These are phyloP conservation scores for Trochalopteron elliotii DNA, from an alignment of 2,113 vertebrate genomes.

Conservation along the genomic window DNA sequence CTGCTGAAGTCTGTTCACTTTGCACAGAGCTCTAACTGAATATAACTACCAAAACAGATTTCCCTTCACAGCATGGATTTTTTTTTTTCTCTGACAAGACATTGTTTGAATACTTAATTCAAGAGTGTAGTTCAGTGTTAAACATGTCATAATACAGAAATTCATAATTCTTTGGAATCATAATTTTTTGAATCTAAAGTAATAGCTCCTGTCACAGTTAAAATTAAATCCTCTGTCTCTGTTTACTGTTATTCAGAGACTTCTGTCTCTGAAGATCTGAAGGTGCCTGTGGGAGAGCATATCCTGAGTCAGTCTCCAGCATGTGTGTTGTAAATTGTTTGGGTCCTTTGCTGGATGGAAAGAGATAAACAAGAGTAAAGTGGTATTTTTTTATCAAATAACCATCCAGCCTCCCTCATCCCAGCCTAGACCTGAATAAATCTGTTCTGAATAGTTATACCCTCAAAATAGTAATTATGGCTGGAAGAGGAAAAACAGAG, in stretches of 20 bases:
- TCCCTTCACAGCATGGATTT: neutral
- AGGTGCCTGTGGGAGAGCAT: neutral
- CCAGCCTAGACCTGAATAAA: neutral
- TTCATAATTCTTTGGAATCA: slow-evolving; percentile 12
- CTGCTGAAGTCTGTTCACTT: neutral
- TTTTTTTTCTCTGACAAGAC: neutral
- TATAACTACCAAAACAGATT: neutral
- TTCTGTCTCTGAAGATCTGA: neutral
- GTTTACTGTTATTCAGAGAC: neutral
- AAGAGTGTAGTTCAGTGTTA: neutral
- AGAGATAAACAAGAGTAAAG: neutral
- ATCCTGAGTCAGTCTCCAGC: neutral
- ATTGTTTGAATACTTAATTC: neutral
- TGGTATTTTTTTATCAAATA: neutral
- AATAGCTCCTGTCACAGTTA: neutral
- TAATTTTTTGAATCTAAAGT: neutral
- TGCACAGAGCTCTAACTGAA: neutral
- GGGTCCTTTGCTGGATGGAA: neutral
- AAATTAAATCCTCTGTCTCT: neutral
- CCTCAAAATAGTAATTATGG: neutral
- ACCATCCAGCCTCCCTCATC: neutral
- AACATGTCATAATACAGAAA: slow-evolving; percentile 11
- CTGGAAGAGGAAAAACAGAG: neutral
- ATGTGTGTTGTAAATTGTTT: neutral
- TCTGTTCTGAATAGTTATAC: neutral